A percentile compares a stretch with the other conserved stretches of the same genome.
Conservation (phyloP, 2,797 vertebrate genomes). For the Smutsia gigantea region DNA sequence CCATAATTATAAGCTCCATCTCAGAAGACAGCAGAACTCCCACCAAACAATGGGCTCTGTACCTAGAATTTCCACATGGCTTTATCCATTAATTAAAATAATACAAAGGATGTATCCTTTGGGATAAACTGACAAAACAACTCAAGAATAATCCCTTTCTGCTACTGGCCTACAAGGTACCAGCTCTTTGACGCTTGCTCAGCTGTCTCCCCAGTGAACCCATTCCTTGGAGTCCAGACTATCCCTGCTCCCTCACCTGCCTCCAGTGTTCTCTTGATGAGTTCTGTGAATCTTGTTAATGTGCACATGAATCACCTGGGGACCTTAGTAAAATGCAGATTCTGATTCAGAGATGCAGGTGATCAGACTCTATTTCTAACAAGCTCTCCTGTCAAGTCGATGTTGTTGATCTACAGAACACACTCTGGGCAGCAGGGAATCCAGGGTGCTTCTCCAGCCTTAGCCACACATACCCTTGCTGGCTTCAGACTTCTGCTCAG, state of each 20-base stretch:
- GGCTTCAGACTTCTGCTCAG: background rate
- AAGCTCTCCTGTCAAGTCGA: no score
- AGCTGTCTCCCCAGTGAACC: background rate
- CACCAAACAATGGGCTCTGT: background rate
- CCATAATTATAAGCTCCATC: background rate
- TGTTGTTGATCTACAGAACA: accelerated
- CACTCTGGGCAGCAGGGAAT: background rate
- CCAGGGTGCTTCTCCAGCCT: accelerated
- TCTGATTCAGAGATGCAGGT: background rate
- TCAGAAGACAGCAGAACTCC: background rate
- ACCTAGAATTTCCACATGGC: background rate
- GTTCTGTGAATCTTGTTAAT: no score
- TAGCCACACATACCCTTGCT: background rate
- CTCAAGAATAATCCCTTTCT: background rate
- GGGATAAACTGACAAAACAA: background rate
- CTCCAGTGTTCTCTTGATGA: background rate
- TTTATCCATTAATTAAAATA: background rate
- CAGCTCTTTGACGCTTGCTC: background rate
- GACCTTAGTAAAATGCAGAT: background rate
- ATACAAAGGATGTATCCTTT: background rate
- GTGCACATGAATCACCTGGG: background rate
- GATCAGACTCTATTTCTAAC: background rate
- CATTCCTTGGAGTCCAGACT: background rate
- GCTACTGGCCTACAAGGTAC: background rate
- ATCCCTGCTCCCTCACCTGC: no score